Evolutionary conservation across 2,113 vertebrate genomes (phyloP), one percentile per base, ranked within the genome.

Genomic region (Campylomormyrus numenius): DNA sequence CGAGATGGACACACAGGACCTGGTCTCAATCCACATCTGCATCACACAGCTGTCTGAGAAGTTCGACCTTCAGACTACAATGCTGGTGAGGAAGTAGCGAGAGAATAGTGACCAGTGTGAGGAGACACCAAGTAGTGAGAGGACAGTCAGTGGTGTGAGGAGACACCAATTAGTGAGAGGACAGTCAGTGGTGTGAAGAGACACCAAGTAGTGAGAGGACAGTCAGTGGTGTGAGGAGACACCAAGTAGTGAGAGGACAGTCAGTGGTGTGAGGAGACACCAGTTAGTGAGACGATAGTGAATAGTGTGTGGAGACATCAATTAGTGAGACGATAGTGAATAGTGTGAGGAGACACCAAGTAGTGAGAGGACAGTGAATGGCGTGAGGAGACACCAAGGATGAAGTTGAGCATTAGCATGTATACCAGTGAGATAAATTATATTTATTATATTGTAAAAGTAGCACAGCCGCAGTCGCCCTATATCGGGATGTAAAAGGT

Each of bases 31-130:
- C 90, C 98, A 99, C 94, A 98, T 97, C 92, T 99, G 99, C 90
- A 98, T 99, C 94, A 99, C 98, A 0, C 98, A 99, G 93, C 95
- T 99, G 93, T 97, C 98, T 0, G 97, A 99, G 94, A 99, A 99
- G 95, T 99, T 99, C 0, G 98, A 99, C 92, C 96, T 99, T 87
- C 97, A 98, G 89, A 99, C 98, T 58, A 98, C 97, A 91, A 98
- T 99, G 97, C 96, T 99, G 96, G 98, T 99, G 92, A 94, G 93
- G 27, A 4, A 87, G 15, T n/a, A 11, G 42, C 1, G 3, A 24
- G 5, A 9, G 42, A 27, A 15, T n/a, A 24, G 15, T 42, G 0
- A 58, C 0, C 21, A 49, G 70, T 3, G 17, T 39, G 49, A 46
- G 53, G 53, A 21, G 53, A 58, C 52, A 19, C 17, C 15, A 4